phyloP scores from a whole-genome alignment of 2,888 invertebrate genomes.

The Clostera curtula region DNA sequence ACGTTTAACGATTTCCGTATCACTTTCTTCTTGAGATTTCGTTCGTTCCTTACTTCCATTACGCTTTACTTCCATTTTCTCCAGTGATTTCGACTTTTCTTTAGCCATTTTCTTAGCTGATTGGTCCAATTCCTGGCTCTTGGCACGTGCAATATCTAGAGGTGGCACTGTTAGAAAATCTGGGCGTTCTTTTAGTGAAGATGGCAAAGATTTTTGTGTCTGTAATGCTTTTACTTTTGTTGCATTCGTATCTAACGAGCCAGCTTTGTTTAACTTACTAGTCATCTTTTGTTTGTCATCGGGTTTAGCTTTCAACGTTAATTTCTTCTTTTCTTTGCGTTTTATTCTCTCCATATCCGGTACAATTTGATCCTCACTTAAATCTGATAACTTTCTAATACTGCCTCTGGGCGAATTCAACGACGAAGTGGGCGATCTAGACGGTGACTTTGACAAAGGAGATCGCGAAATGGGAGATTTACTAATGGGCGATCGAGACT shows the following conservation, averaged over 20 bases:
- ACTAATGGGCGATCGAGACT: slow-evolving; percentile 61
- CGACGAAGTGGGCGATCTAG: slow-evolving; percentile 69
- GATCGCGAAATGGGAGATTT: slow-evolving; percentile 65
- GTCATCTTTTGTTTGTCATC: slow-evolving; percentile 58
- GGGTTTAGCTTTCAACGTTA: slow-evolving; percentile 59
- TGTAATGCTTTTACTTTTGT: slow-evolving; percentile 61
- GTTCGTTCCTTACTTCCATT: slow-evolving; percentile 78
- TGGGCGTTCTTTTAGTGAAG: slow-evolving; percentile 66
- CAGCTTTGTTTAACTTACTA: slow-evolving; percentile 62
- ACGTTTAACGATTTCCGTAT: slow-evolving; percentile 81
- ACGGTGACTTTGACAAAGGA: slow-evolving; percentile 67
- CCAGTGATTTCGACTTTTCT: slow-evolving; percentile 81
- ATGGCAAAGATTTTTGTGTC: slow-evolving; percentile 74
- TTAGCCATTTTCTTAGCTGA: slow-evolving; percentile 68
- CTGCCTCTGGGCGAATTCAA: slow-evolving; percentile 69
- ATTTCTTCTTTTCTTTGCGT: slow-evolving; percentile 63
- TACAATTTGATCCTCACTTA: slow-evolving; percentile 70
- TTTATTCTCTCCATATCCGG: slow-evolving; percentile 68
- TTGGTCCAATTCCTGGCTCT: slow-evolving; percentile 77
- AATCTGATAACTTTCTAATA: slow-evolving; percentile 65
- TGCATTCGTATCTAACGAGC: slow-evolving; percentile 66
- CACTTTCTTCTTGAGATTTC: slow-evolving; percentile 83
- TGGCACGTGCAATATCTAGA: slow-evolving; percentile 73
- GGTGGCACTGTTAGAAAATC: slow-evolving; percentile 71
- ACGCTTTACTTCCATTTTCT: slow-evolving; percentile 77